phyloP scores from a whole-genome alignment of 2,113 vertebrate species.

The Nyctibius bracteatus region DNA sequence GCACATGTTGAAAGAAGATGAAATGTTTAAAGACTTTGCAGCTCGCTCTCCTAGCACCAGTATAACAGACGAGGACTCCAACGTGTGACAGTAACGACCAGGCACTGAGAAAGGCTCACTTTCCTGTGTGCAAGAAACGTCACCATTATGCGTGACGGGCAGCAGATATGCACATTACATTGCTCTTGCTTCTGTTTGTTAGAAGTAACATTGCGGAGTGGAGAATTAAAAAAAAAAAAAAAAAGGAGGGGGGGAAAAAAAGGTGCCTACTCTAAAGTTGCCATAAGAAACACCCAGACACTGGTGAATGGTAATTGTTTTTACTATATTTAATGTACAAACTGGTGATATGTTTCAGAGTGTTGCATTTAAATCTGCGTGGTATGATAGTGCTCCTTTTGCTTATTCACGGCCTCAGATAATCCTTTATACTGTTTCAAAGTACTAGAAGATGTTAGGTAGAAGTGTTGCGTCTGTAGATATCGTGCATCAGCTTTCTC shows the following conservation, averaged over 20 bases:
- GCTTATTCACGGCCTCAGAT: neutral
- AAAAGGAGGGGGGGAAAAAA: neutral
- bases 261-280: slow-evolving; percentile 52
- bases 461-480: neutral
- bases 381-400: slow-evolving; percentile 16
- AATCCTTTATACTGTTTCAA: neutral
- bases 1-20: slow-evolving; percentile 98
- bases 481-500: neutral
- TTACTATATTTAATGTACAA: slow-evolving; percentile 71
- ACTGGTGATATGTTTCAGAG: slow-evolving; percentile 60
- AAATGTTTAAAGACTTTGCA: slow-evolving; percentile 89
- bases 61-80: slow-evolving; percentile 91
- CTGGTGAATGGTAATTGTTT: slow-evolving; percentile 44
- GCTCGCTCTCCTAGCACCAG: slow-evolving; percentile 85
- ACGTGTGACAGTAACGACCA: slow-evolving; percentile 73
- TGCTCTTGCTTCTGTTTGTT: slow-evolving; percentile 28
- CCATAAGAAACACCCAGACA: slow-evolving; percentile 36
- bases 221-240: neutral
- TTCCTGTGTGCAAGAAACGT: neutral
- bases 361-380: slow-evolving; percentile 33
- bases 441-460: neutral
- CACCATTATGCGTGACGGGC: neutral
- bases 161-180: neutral
- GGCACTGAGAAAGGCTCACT: neutral
- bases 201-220: neutral